Evolutionary conservation across 2,113 vertebrate species (phyloP).

Genomic region (Maccullochella peelii): DNA sequence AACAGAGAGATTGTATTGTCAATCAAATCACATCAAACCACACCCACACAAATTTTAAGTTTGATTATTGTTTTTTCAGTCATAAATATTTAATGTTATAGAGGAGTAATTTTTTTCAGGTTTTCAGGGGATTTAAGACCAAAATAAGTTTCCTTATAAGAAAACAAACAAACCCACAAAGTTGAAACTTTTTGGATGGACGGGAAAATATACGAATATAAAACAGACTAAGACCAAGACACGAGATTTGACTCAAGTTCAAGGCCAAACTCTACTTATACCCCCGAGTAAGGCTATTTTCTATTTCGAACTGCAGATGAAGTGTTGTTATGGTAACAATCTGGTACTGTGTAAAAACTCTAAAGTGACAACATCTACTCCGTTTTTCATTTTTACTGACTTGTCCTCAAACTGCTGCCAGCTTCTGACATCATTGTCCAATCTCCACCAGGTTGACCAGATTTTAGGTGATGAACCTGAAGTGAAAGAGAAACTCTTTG

Average conservation of each 20-base stretch:
- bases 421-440: neutral
- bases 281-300: neutral
- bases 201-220: too few species aligned
- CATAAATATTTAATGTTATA: neutral
- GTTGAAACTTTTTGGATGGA: too few species aligned
- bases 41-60: neutral
- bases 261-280: neutral
- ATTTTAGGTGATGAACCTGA: slow-evolving; percentile 87
- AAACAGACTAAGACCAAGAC: neutral
- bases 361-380: neutral
- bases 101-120: neutral
- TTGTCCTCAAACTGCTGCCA: neutral
- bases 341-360: neutral
- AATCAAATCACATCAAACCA: neutral
- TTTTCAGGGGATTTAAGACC: neutral
- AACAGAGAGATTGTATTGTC: neutral
- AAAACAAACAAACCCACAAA: too few species aligned
- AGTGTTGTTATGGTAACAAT: neutral
- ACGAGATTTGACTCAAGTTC: too few species aligned
- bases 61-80: neutral
- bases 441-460: slow-evolving; percentile 88
- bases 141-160: neutral
- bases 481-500: slow-evolving; percentile 91
- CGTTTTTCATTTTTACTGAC: neutral
- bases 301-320: neutral